phyloP scores from a whole-genome alignment of 2,797 vertebrate genomes.

The Ataeniobius toweri region DNA sequence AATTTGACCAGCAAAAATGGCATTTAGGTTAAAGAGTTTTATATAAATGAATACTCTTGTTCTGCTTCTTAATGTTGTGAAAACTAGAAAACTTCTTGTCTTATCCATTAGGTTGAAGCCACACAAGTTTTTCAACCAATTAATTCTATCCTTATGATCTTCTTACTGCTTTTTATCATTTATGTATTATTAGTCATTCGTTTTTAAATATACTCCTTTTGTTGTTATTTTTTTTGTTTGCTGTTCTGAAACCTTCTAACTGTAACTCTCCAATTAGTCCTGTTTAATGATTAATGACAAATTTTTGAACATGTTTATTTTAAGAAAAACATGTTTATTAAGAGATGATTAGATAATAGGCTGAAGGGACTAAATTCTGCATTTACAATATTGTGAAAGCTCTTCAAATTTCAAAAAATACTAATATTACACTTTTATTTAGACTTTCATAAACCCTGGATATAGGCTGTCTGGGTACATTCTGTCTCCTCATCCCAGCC shows the following conservation, averaged over 20 bases:
- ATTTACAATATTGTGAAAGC: background rate
- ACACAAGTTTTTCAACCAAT: background rate
- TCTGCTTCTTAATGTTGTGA: too few species aligned
- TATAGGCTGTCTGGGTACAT: conserved; percentile 6
- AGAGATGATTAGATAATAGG: background rate
- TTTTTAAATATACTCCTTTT: background rate
- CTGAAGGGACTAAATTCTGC: background rate
- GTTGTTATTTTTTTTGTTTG: background rate
- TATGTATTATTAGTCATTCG: background rate
- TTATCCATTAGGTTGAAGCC: background rate
- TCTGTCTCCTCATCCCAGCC: conserved; percentile 8
- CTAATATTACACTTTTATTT: background rate
- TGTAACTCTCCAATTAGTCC: background rate
- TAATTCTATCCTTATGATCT: background rate
- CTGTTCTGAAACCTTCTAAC: background rate
- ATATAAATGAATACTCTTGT: background rate
- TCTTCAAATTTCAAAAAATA: background rate
- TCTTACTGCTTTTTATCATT: background rate
- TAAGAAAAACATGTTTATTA: background rate
- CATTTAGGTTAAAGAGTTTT: background rate
- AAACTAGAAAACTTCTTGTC: background rate
- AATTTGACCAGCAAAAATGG: background rate
- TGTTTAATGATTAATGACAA: background rate
- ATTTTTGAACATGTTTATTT: background rate
- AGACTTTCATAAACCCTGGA: background rate